phyloP scores from a whole-genome alignment of 2,113 vertebrate genomes.

The Rhynchopsitta pachyrhyncha region DNA sequence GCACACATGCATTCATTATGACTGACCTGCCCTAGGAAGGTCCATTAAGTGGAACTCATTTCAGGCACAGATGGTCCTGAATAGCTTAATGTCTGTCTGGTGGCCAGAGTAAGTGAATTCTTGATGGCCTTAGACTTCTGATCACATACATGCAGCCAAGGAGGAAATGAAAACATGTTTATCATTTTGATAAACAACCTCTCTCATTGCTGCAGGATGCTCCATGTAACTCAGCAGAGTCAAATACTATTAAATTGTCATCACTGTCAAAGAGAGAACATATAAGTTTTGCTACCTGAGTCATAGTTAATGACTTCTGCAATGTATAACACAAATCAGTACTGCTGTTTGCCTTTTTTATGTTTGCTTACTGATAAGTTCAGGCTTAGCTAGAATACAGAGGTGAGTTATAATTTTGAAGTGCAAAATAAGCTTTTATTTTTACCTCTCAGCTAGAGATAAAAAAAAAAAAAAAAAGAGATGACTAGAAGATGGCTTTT shows the following conservation, averaged over 20 bases:
- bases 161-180: conserved; percentile 77
- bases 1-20: conserved; percentile 49
- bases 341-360: conserved; percentile 60
- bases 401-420: conserved; percentile 58
- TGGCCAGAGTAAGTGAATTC: conserved; percentile 76
- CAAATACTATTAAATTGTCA: conserved; percentile 81
- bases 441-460: conserved; percentile 60
- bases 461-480: conserved; percentile 65
- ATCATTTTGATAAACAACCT: conserved; percentile 81
- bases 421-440: conserved; percentile 72
- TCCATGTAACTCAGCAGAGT: conserved; percentile 69
- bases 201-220: conserved; percentile 68
- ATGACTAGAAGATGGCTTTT: conserved; percentile 47
- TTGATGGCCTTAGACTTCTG: conserved; percentile 73
- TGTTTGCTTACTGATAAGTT: conserved; percentile 66
- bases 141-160: conserved; percentile 72
- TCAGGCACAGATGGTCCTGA: conserved; percentile 77
- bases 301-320: conserved; percentile 73
- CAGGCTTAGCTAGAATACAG: conserved; percentile 17
- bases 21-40: conserved; percentile 57
- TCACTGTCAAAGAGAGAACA: conserved; percentile 72
- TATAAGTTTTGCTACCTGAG: conserved; percentile 74
- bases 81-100: conserved; percentile 76
- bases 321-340: conserved; percentile 70
- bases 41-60: conserved; percentile 75